phyloP scores from a whole-genome alignment of 1,140 invertebrate genomes.

The Apocrypta bakeri region DNA sequence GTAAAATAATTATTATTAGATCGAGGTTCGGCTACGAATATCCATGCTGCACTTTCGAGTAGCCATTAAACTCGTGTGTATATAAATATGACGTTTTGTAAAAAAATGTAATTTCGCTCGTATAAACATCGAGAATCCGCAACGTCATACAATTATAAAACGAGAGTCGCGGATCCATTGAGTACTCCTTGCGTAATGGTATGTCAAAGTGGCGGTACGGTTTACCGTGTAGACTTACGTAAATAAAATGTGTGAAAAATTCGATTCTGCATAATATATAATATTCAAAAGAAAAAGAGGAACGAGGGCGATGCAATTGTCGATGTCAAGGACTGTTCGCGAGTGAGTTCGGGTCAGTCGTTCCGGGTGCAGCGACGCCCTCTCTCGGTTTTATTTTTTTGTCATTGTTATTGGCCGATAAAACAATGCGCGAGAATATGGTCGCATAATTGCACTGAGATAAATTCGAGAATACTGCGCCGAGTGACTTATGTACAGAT shows the following conservation, averaged over 20 bases:
- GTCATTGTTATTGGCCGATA: neutral
- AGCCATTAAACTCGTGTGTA: no score
- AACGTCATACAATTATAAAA: no score
- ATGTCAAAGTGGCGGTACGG: no score
- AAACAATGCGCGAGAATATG: neutral
- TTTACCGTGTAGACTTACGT: neutral
- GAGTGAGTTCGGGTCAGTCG: neutral
- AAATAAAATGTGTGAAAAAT: neutral
- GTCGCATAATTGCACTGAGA: neutral
- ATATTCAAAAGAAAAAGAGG: conserved; percentile 4
- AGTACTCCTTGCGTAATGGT: neutral
- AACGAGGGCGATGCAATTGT: neutral
- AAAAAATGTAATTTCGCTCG: no score
- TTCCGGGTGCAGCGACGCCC: neutral
- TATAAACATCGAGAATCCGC: no score
- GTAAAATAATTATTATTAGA: no score
- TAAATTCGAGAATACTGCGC: neutral
- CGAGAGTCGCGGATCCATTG: no score
- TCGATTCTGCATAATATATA: neutral
- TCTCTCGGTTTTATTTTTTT: neutral
- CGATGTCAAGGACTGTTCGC: neutral
- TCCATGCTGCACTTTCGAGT: no score
- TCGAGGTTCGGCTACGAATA: no score
- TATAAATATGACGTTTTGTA: no score
- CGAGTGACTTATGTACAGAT: neutral